These are phyloP conservation scores for Meloidogyne chitwoodi DNA, from an alignment of 1,140 invertebrate genomes.

Conservation along the genomic window DNA sequence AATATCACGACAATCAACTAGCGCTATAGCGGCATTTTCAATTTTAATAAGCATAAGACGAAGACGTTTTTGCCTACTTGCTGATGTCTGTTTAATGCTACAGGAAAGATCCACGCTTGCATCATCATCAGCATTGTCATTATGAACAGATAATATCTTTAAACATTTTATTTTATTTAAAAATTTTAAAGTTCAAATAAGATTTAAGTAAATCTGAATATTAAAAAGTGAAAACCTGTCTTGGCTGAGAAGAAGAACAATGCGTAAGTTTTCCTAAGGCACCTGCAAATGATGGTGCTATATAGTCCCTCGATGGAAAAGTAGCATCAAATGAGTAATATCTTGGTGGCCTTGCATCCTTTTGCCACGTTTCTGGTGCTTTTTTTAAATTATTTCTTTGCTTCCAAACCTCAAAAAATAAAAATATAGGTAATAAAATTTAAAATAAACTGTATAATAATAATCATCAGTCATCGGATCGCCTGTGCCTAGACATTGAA, in stretches of 20 bases:
- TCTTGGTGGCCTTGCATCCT: constrained; percentile 30
- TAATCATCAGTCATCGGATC: constrained; percentile 56
- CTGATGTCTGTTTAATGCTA: not conserved
- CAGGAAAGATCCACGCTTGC: not conserved
- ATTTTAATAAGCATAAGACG: constrained; percentile 45
- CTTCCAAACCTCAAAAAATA: constrained; percentile 47
- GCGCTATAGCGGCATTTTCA: constrained; percentile 43
- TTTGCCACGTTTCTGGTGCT: constrained; percentile 36
- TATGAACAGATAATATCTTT: constrained; percentile 33
- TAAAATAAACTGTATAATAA: constrained; percentile 50
- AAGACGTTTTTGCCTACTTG: constrained; percentile 34
- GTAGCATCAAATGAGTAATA: constrained; percentile 51
- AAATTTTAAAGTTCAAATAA: not conserved
- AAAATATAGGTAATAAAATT: not conserved
- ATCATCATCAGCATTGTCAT: constrained; percentile 42
- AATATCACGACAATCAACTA: constrained; percentile 45
- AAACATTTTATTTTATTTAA: no score
- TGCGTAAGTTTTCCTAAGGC: constrained; percentile 46
- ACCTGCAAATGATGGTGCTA: constrained; percentile 43
- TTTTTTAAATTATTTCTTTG: constrained; percentile 40
- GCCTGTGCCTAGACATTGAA: constrained; percentile 53
- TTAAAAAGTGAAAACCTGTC: constrained; percentile 33
- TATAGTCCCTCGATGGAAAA: constrained; percentile 36
- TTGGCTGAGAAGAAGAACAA: constrained; percentile 37
- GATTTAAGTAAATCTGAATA: not conserved